A percentile compares a stretch with the other conserved stretches of the same genome.
Conservation (phyloP, 2,797 vertebrate species). For the Oryzias dopingdopingensis region DNA sequence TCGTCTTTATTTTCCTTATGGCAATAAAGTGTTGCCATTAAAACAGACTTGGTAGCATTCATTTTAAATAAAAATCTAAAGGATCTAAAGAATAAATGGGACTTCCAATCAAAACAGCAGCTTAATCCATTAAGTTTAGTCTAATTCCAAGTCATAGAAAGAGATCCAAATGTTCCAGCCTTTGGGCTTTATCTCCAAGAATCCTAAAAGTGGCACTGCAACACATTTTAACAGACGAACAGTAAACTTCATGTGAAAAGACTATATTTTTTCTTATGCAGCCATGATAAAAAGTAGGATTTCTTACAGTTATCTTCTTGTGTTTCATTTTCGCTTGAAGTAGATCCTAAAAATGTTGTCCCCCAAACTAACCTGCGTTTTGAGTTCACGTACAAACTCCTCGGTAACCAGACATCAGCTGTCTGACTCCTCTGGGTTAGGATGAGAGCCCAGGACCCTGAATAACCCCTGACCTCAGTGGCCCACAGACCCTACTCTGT, state of each 20-base stretch:
- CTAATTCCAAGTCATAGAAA: background rate
- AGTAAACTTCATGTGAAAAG: slow-evolving; percentile 10
- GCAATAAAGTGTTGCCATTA: slow-evolving; percentile 19
- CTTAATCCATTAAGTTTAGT: background rate
- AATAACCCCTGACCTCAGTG: slow-evolving; percentile 64
- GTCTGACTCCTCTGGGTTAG: slow-evolving; percentile 13
- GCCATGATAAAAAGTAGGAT: background rate
- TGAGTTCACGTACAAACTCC: background rate
- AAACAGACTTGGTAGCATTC: slow-evolving; percentile 25
- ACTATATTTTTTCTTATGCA: slow-evolving; percentile 12
- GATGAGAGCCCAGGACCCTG: slow-evolving; percentile 49
- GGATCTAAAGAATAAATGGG: slow-evolving; percentile 13
- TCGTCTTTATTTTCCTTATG: slow-evolving; percentile 8
- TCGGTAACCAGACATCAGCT: slow-evolving; percentile 31
- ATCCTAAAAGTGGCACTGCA: background rate
- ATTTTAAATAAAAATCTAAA: background rate
- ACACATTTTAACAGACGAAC: slow-evolving; percentile 4
- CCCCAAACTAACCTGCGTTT: background rate
- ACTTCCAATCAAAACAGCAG: slow-evolving; percentile 9
- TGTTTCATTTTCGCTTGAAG: no score
- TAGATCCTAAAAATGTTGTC: background rate
- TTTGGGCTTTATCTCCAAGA: background rate
- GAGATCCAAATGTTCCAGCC: background rate
- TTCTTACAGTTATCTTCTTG: background rate
- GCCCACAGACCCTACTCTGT: slow-evolving; percentile 58